Percentiles rank a stretch among this genome's conserved stretches.
phyloP scores from a whole-genome alignment of 2,797 vertebrate genomes.

The Coendou prehensilis region DNA sequence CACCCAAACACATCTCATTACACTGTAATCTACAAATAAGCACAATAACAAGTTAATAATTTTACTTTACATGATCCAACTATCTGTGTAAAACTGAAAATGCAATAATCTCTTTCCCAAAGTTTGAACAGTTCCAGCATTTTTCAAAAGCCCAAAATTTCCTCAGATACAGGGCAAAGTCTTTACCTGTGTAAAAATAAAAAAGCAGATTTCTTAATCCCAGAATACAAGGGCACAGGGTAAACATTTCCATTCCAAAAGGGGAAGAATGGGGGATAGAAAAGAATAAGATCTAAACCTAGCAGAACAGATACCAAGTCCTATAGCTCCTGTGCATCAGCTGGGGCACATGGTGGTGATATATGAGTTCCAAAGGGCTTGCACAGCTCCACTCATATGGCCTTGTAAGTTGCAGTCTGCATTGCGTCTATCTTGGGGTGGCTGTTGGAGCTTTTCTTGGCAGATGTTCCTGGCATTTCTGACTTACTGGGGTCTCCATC shows the following conservation, averaged over 20 bases:
- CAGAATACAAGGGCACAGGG: background rate
- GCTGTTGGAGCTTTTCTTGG: background rate
- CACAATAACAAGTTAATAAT: background rate
- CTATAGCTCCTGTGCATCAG: background rate
- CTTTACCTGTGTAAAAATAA: background rate
- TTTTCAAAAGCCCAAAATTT: background rate
- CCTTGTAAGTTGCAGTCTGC: background rate
- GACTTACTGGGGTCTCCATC: background rate
- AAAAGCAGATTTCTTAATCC: background rate
- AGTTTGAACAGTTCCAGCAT: too few species aligned
- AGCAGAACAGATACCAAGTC: background rate
- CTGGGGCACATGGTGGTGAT: too few species aligned
- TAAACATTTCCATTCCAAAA: background rate
- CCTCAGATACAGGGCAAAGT: background rate
- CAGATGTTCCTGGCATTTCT: background rate
- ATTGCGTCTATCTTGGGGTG: background rate
- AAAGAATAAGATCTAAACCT: background rate
- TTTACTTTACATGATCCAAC: background rate
- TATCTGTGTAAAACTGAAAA: background rate
- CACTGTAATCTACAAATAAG: background rate
- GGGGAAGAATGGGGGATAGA: background rate
- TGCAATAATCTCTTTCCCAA: background rate
- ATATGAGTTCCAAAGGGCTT: too few species aligned
- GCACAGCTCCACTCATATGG: background rate
- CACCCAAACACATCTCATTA: background rate